Conservation (phyloP, 2,888 invertebrate genomes). For the Subacronicta megacephala region DNA sequence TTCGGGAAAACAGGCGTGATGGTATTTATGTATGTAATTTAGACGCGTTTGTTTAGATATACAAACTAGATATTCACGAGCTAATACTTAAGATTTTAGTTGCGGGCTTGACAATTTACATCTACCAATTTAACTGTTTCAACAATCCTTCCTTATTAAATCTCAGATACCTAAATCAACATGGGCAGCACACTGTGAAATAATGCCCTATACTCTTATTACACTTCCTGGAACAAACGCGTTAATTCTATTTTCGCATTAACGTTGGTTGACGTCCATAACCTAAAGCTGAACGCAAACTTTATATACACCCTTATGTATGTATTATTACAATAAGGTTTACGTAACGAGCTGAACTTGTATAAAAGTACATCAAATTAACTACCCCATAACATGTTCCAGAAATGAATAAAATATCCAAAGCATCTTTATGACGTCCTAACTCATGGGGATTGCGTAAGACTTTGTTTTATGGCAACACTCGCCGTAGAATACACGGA, state of each 20-base stretch:
- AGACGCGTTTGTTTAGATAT: no score
- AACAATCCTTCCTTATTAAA: neutral
- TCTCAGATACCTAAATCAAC: neutral
- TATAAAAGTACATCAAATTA: conserved; percentile 39
- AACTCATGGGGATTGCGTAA: conserved; percentile 50
- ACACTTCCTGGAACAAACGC: neutral
- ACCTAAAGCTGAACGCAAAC: conserved; percentile 11
- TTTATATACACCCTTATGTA: conserved; percentile 13
- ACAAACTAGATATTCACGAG: no score
- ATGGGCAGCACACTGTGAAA: neutral
- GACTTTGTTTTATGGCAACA: conserved; percentile 50
- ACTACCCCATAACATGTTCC: conserved; percentile 25
- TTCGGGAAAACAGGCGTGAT: no score
- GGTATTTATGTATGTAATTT: no score
- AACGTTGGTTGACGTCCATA: conserved; percentile 3
- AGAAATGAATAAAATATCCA: conserved; percentile 37
- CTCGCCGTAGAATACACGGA: conserved; percentile 41
- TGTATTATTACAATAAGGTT: conserved; percentile 15
- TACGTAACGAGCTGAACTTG: conserved; percentile 15
- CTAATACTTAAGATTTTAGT: no score
- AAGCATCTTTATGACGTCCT: conserved; percentile 42
- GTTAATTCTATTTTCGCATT: conserved; percentile 10
- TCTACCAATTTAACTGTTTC: no score
- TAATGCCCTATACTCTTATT: neutral
- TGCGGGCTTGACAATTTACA: no score